Evolutionary conservation across 2,113 vertebrate species (phyloP).

Genomic region (Orientallactaga bullata): DNA sequence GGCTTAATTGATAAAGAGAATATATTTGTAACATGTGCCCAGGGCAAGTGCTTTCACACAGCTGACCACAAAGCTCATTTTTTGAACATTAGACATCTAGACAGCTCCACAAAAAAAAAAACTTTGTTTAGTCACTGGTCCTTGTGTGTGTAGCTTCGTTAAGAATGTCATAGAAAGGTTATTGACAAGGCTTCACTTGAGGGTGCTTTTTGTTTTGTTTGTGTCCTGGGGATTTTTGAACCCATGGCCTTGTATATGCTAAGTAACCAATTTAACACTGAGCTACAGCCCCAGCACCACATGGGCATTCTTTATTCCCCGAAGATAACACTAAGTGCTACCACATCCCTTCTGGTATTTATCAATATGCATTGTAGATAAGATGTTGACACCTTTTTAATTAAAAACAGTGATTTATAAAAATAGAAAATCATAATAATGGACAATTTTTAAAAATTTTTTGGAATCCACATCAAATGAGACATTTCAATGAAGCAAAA

Average conservation of each 20-base stretch:
- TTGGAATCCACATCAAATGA: not conserved
- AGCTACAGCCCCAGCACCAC: not conserved
- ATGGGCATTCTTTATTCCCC: not conserved
- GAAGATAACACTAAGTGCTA: not conserved
- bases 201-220: not conserved
- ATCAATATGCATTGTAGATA: not conserved
- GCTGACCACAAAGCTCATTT: not conserved
- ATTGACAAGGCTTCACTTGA: not conserved
- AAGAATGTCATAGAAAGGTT: not conserved
- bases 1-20: not conserved
- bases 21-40: not conserved
- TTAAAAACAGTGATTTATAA: slow-evolving; percentile 32
- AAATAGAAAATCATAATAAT: slow-evolving; percentile 35
- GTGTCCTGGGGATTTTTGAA: not conserved
- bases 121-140: not conserved
- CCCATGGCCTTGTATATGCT: not conserved
- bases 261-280: not conserved
- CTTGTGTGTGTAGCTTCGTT: not conserved
- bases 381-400: not conserved
- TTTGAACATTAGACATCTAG: not conserved
- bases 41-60: not conserved
- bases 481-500: not conserved
- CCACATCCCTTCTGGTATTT: not conserved
- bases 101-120: not conserved
- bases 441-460: not conserved